A percentile compares a stretch with the other conserved stretches of the same genome.
Evolutionary conservation across 2,797 vertebrate genomes (phyloP).

Genomic region (Onychomys torridus): DNA sequence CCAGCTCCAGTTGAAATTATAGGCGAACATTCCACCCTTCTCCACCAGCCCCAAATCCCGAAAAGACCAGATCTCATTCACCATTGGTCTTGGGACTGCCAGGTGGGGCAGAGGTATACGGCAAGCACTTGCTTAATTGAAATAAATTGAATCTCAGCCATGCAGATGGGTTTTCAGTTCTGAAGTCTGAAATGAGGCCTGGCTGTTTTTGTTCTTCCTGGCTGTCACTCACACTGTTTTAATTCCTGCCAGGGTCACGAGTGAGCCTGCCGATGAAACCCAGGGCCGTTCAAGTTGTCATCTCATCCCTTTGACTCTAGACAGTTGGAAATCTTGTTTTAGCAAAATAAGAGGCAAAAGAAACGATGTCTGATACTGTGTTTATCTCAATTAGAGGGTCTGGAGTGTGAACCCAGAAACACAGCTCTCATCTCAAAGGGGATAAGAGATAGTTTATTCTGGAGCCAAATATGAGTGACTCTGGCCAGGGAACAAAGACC

Average conservation of each 20-base stretch:
- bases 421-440: background rate
- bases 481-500: background rate
- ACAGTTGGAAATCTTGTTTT: background rate
- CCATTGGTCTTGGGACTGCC: background rate
- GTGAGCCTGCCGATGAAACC: background rate
- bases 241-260: background rate
- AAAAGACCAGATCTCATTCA: background rate
- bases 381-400: background rate
- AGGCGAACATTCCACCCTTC: fast-evolving
- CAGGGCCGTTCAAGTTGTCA: background rate
- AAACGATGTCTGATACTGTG: background rate
- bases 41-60: background rate
- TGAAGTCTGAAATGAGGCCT: background rate
- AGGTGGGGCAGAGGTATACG: background rate
- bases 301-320: background rate
- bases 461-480: background rate
- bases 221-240: fast-evolving
- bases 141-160: background rate
- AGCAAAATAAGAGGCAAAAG: background rate
- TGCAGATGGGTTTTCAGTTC: background rate
- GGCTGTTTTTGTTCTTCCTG: background rate
- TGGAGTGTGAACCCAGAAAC: background rate
- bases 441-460: background rate
- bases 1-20: background rate
- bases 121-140: background rate